Conservation (phyloP, 2,113 vertebrate species). For the Cairina moschata region DNA sequence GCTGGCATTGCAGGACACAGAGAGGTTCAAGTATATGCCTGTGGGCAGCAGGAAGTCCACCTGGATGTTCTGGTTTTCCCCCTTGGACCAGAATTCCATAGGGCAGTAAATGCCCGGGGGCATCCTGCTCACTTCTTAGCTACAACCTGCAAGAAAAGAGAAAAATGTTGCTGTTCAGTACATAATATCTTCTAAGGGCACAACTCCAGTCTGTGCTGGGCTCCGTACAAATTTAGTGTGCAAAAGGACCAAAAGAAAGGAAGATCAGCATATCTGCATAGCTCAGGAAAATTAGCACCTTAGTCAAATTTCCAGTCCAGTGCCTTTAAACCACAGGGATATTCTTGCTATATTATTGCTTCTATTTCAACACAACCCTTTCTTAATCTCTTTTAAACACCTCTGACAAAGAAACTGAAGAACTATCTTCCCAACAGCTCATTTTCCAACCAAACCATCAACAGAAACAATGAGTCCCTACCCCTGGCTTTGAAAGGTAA, state of each 20-base stretch:
- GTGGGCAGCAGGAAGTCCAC: conserved; percentile 97
- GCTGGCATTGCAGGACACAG: conserved; percentile 88
- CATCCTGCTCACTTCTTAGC: conserved; percentile 88
- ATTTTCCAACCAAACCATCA: not conserved
- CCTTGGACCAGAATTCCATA: conserved; percentile 91
- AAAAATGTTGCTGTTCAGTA: not conserved
- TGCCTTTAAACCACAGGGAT: not conserved
- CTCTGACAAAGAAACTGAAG: not conserved
- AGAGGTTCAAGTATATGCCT: conserved; percentile 92
- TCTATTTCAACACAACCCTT: not conserved
- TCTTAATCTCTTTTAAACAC: not conserved
- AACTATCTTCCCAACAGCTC: not conserved
- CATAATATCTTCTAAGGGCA: not conserved
- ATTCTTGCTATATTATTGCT: not conserved
- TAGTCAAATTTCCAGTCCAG: not conserved
- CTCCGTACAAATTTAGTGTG: not conserved
- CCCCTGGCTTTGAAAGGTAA: conserved; percentile 22
- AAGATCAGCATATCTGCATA: not conserved
- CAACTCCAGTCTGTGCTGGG: not conserved
- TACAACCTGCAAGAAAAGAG: conserved; percentile 75
- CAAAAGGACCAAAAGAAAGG: not conserved
- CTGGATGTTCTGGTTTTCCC: conserved; percentile 84
- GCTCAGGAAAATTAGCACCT: not conserved
- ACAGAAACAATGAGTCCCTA: conserved; percentile 8
- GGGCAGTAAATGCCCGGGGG: conserved; percentile 94